A percentile compares a stretch with the other conserved stretches of the same genome.
phyloP scores from a whole-genome alignment of 1,140 invertebrate genomes.

The Lordiphosa stackelbergi region DNA sequence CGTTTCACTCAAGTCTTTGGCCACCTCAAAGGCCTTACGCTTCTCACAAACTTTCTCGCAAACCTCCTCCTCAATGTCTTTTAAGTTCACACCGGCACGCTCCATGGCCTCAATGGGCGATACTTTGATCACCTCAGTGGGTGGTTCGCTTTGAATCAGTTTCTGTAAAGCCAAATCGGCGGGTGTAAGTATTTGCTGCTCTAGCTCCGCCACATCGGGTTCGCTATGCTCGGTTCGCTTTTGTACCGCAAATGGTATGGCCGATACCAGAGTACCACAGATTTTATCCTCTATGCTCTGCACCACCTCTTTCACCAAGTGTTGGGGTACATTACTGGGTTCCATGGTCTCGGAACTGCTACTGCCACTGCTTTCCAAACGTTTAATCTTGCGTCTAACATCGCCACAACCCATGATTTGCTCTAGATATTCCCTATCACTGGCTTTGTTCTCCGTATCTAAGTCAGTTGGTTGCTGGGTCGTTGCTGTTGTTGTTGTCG shows the following conservation, averaged over 20 bases:
- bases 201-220: slow-evolving; percentile 47
- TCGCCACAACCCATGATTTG: slow-evolving; percentile 67
- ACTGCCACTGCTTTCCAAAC: slow-evolving; percentile 60
- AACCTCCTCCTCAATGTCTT: slow-evolving; percentile 54
- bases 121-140: slow-evolving; percentile 43
- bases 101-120: slow-evolving; percentile 62
- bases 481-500: slow-evolving; percentile 33
- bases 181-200: slow-evolving; percentile 61
- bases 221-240: slow-evolving; percentile 38
- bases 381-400: slow-evolving; percentile 64
- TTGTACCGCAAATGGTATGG: slow-evolving; percentile 59
- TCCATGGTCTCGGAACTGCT: slow-evolving; percentile 56
- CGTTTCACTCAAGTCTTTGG: slow-evolving; percentile 67
- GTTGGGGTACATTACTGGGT: slow-evolving; percentile 31
- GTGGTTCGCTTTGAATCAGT: slow-evolving; percentile 47
- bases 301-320: slow-evolving; percentile 63
- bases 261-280: slow-evolving; percentile 40
- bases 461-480: slow-evolving; percentile 35
- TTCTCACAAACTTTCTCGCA: slow-evolving; percentile 68
- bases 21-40: slow-evolving; percentile 64
- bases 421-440: slow-evolving; percentile 66
- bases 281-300: slow-evolving; percentile 70
- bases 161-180: slow-evolving; percentile 52
- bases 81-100: slow-evolving; percentile 21
- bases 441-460: slow-evolving; percentile 15